phyloP scores from a whole-genome alignment of 2,113 vertebrate species.

The Pleuronectes platessa region DNA sequence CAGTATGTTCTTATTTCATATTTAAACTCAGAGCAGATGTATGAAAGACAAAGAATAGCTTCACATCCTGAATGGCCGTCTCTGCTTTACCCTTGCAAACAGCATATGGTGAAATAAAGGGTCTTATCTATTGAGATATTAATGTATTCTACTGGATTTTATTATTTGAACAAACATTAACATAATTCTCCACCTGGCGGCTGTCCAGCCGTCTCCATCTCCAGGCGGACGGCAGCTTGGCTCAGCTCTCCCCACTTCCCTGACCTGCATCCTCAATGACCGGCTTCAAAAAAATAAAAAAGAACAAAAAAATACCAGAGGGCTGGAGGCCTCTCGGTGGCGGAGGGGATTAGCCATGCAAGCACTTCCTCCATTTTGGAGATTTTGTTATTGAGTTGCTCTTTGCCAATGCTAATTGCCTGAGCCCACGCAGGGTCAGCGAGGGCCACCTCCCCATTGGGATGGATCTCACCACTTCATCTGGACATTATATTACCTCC shows the following conservation, averaged over 20 bases:
- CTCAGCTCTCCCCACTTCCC: conserved; percentile 58
- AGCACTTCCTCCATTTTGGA: conserved; percentile 71
- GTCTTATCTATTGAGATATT: conserved; percentile 49
- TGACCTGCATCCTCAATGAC: conserved; percentile 72
- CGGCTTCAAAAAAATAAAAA: conserved; percentile 17
- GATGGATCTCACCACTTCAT: conserved; percentile 70
- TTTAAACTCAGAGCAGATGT: conserved; percentile 15
- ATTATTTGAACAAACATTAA: conserved; percentile 79
- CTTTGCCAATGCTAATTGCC: conserved; percentile 76
- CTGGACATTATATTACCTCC: conserved; percentile 73
- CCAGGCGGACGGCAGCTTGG: conserved; percentile 68
- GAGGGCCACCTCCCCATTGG: conserved; percentile 55
- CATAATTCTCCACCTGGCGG: conserved; percentile 77
- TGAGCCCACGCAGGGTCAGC: conserved; percentile 66
- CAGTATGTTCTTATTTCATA: background rate
- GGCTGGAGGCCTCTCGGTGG: conserved; percentile 19
- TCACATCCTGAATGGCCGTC: conserved; percentile 22
- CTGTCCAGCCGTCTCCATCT: conserved; percentile 72
- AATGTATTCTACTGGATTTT: conserved; percentile 73
- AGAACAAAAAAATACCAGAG: background rate
- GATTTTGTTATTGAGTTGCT: conserved; percentile 78
- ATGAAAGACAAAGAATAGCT: conserved; percentile 10
- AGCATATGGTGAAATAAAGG: conserved; percentile 58
- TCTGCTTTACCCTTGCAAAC: conserved; percentile 51
- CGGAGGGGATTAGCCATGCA: conserved; percentile 63